Evolutionary conservation across 2,113 vertebrate genomes (phyloP).

Genomic region (Mellivora capensis): DNA sequence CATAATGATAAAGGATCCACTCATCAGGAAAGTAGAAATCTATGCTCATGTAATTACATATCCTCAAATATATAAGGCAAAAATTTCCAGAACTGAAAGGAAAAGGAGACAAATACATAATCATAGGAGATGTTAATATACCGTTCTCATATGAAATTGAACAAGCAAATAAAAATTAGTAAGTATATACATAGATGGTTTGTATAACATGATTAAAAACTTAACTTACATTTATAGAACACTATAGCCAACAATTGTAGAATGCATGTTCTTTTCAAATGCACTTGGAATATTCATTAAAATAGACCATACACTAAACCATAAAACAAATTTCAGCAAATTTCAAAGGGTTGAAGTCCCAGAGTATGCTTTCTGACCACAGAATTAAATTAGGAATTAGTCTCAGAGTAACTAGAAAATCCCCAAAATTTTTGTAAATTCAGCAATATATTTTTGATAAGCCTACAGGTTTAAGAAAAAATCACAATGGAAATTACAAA

Average conservation of each 20-base stretch:
- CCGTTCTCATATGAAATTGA: not conserved
- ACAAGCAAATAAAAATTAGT: not conserved
- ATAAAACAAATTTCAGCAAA: not conserved
- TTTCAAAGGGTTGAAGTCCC: not conserved
- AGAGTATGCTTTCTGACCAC: not conserved
- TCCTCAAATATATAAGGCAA: not conserved
- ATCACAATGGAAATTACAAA: not conserved
- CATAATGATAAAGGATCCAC: not conserved
- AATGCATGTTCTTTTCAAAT: not conserved
- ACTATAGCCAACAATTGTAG: not conserved
- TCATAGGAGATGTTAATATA: not conserved
- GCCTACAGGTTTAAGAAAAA: not conserved
- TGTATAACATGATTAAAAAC: not conserved
- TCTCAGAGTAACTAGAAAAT: not conserved
- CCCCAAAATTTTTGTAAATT: not conserved
- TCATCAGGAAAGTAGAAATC: not conserved
- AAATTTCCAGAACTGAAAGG: not conserved
- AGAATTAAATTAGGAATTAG: not conserved
- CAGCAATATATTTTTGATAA: conserved; percentile 7
- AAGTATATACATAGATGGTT: not conserved
- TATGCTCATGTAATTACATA: not conserved
- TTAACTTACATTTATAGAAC: not conserved
- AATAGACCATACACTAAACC: not conserved
- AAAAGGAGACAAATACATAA: not conserved
- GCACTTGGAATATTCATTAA: not conserved